A percentile compares a stretch with the other conserved stretches of the same genome.
These are phyloP conservation scores for Metopia argyrocephala DNA, from an alignment of 2,888 invertebrate genomes.

Conservation along the genomic window DNA sequence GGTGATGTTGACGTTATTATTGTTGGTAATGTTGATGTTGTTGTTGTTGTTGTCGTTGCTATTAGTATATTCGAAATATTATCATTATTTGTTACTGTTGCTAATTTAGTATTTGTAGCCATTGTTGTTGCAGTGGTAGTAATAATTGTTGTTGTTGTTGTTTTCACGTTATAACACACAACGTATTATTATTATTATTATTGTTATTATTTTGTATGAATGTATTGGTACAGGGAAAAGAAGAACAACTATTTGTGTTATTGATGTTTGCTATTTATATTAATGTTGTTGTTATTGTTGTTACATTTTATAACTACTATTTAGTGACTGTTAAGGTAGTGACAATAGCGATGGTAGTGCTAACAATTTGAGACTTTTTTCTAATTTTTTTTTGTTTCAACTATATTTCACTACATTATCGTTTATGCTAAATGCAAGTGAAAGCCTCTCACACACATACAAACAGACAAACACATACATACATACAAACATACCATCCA, in stretches of 20 bases:
- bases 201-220: not conserved
- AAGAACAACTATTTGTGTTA: not conserved
- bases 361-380: too few species aligned
- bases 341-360: conserved; percentile 68
- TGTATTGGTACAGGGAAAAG: not conserved
- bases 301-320: too few species aligned
- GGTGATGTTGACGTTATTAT: conserved; percentile 57
- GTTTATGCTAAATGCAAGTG: too few species aligned
- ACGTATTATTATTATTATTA: conserved; percentile 34
- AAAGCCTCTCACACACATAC: not conserved
- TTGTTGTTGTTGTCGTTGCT: conserved; percentile 23
- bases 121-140: conserved; percentile 33
- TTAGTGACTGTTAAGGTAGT: too few species aligned
- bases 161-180: conserved; percentile 27
- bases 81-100: conserved; percentile 66
- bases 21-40: conserved; percentile 53
- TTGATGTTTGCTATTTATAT: not conserved
- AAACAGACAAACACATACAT: conserved; percentile 41
- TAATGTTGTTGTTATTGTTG: not conserved
- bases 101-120: conserved; percentile 65
- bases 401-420: too few species aligned
- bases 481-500: conserved; percentile 64
- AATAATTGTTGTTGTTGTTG: conserved; percentile 63
- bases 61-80: conserved; percentile 61
- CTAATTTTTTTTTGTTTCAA: too few species aligned